Evolutionary conservation across 2,113 vertebrate genomes (phyloP), one percentile per base, ranked within the genome.

Genomic region (Rattus rattus): DNA sequence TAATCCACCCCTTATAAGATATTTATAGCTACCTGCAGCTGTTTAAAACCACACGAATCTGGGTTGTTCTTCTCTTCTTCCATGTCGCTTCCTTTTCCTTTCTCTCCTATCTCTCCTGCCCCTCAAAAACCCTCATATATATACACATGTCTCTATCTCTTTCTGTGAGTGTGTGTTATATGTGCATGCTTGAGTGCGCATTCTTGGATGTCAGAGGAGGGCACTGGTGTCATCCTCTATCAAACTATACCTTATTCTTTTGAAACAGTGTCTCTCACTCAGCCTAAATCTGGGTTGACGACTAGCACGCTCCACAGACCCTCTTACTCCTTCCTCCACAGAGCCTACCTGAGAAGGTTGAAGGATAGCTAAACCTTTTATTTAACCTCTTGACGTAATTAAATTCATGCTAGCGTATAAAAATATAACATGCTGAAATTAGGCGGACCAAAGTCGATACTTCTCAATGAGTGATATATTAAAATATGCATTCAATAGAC

Each of bases 31-130:
- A 43, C 43, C 43, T 43, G 43, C 43, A 43, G 43, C 43, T 43
- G 43, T 43, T 43, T 43, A 43, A 43, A 43, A 43, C 43, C 43
- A 43, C 43, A 43, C 43, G 43, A 43, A 43, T 43, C 43, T 43
- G 43, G 43, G 43, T 43, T 43, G 43, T 43, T 43, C 43, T 43
- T 43, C 5, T 79, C 30, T 16, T 20, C 43, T 24, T 11, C 11
- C 13, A 1, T 59, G 4, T 59, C 4, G 5, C 56, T 19, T 16
- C 19, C 61, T 26, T 1, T 10, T 9, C 11, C 4, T 20, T 19
- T 61, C 5, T 61, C 43, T 43, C 43, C 43, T 43, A 43, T 43
- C 43, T 43, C 43, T 43, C 43, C 43, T 43, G 43, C 43, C 43
- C 43, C 43, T 43, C 43, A 43, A 43, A 43, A 43, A 43, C 43